These are phyloP conservation scores for Epinephelus cyanopodus DNA, from an alignment of 2,113 vertebrate genomes.

Conservation along the genomic window DNA sequence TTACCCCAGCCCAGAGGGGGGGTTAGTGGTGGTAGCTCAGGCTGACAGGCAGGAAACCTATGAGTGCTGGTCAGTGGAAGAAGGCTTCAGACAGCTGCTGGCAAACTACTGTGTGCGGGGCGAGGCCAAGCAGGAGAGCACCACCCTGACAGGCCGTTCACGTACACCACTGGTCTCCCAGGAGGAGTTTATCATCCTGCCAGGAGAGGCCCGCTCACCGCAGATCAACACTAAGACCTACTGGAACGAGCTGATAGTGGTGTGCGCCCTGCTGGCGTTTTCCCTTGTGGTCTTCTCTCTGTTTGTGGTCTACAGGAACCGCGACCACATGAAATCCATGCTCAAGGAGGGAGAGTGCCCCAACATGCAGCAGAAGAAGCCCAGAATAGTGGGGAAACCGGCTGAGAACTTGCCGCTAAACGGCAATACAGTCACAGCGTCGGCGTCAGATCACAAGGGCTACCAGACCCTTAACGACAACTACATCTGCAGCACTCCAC, in stretches of 20 bases:
- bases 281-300: slow-evolving; percentile 86
- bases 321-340: slow-evolving; percentile 89
- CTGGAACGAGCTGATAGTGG: slow-evolving; percentile 95
- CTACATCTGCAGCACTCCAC: slow-evolving; percentile 87
- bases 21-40: slow-evolving; percentile 91
- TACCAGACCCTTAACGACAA: slow-evolving; percentile 95
- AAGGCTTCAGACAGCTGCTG: slow-evolving; percentile 91
- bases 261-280: slow-evolving; percentile 88
- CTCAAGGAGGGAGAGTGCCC: slow-evolving; percentile 89
- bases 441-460: slow-evolving; percentile 90
- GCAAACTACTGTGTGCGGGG: slow-evolving; percentile 90
- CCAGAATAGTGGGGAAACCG: slow-evolving; percentile 82
- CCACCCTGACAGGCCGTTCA: slow-evolving; percentile 82
- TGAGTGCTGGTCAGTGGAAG: slow-evolving; percentile 95
- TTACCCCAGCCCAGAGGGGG: slow-evolving; percentile 88
- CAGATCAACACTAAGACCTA: slow-evolving; percentile 89
- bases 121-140: slow-evolving; percentile 77
- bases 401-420: slow-evolving; percentile 93
- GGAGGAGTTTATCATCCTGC: slow-evolving; percentile 79
- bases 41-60: slow-evolving; percentile 86
- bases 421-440: slow-evolving; percentile 83
- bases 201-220: slow-evolving; percentile 74
- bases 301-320: slow-evolving; percentile 90
- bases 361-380: slow-evolving; percentile 87
- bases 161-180: slow-evolving; percentile 67